Conservation (phyloP, 2,888 invertebrate genomes). For the Ormyrus pomaceus region DNA sequence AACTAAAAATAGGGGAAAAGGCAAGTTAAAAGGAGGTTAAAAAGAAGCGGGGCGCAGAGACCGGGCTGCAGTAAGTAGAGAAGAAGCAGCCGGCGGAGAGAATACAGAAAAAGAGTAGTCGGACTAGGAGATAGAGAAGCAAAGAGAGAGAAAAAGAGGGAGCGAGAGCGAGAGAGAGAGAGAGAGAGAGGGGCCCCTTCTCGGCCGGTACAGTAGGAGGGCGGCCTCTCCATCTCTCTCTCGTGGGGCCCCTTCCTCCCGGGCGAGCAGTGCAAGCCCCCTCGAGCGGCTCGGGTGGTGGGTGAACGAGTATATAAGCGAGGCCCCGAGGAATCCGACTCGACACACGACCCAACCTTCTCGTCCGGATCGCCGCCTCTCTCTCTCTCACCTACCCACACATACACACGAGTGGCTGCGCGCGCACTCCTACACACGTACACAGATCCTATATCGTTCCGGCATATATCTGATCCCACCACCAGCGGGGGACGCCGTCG, state of each 20-base stretch:
- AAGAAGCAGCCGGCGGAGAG: slow-evolving; percentile 11
- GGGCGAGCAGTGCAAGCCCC: slow-evolving; percentile 42
- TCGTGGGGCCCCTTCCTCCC: slow-evolving; percentile 10
- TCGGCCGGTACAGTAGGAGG: slow-evolving; percentile 50
- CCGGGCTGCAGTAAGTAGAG: not conserved
- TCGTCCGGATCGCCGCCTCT: slow-evolving; percentile 61
- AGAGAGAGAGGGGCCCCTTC: slow-evolving; percentile 27
- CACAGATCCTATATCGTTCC: slow-evolving; percentile 54
- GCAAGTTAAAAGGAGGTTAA: not conserved
- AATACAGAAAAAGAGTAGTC: slow-evolving; percentile 4
- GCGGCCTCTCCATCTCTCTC: slow-evolving; percentile 14
- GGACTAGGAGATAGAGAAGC: not conserved
- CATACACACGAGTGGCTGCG: slow-evolving; percentile 17
- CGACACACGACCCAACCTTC: slow-evolving; percentile 75
- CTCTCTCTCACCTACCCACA: slow-evolving; percentile 9
- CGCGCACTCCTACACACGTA: slow-evolving; percentile 65
- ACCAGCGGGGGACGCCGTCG: slow-evolving; percentile 6
- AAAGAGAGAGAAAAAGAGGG: not conserved
- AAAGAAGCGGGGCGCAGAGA: not conserved
- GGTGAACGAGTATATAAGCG: slow-evolving; percentile 74
- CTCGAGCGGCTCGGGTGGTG: slow-evolving; percentile 66
- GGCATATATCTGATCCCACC: not conserved
- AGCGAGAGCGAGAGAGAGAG: not conserved
- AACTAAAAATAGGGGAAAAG: not conserved
- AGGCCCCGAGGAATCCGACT: slow-evolving; percentile 71